These are phyloP conservation scores for Tanypteryx hageni DNA, from an alignment of 2,888 invertebrate species.

Conservation along the genomic window DNA sequence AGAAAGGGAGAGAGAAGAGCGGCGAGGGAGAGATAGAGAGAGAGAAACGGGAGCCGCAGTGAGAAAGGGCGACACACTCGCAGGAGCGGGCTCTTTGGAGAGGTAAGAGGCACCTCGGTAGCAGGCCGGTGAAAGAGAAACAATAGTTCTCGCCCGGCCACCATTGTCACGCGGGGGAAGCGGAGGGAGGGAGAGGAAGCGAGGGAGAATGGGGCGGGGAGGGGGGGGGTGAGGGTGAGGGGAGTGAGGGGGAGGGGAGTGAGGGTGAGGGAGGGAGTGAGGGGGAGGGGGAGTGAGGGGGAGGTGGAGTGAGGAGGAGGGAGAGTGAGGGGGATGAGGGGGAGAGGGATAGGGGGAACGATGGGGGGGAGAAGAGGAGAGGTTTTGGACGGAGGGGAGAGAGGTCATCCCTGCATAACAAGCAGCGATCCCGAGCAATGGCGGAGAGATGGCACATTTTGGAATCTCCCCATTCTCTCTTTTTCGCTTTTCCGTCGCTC, in stretches of 20 bases:
- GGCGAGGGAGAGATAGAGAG: not conserved
- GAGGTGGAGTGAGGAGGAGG: not conserved
- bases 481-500: not conserved
- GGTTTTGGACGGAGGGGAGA: not conserved
- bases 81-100: not conserved
- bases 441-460: too few relatives aligned
- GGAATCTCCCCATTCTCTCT: too few relatives aligned
- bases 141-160: conserved; percentile 75
- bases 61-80: not conserved
- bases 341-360: not conserved
- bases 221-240: conserved; percentile 36
- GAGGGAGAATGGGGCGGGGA: conserved; percentile 54
- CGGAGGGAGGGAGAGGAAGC: not conserved
- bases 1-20: not conserved
- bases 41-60: not conserved
- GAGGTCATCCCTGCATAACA: too few relatives aligned
- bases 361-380: not conserved
- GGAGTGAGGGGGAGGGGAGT: conserved; percentile 66
- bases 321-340: too few relatives aligned
- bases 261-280: not conserved
- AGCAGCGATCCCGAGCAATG: too few relatives aligned
- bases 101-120: not conserved
- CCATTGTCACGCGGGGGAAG: conserved; percentile 28
- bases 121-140: conserved; percentile 61
- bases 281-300: not conserved